phyloP scores from a whole-genome alignment of 2,888 invertebrate genomes.

The Conops quadrifasciatus region DNA sequence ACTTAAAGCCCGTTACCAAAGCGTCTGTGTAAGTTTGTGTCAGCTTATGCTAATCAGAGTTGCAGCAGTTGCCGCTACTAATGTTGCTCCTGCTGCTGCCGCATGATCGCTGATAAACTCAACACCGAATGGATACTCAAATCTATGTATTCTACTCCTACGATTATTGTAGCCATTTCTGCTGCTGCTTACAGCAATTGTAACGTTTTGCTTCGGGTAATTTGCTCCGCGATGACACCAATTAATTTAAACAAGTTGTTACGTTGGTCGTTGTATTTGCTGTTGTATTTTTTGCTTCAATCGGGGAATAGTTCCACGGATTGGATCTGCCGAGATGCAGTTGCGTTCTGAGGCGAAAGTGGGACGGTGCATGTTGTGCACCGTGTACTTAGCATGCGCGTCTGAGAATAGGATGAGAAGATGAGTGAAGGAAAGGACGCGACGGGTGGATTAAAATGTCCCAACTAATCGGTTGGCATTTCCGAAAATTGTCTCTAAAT shows the following conservation, averaged over 20 bases:
- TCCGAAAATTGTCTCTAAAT: constrained; percentile 31
- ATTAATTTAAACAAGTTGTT: constrained; percentile 33
- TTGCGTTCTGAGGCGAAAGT: too few species aligned
- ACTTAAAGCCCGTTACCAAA: too few species aligned
- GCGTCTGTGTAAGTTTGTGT: too few species aligned
- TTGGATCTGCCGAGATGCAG: too few species aligned
- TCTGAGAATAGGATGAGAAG: not conserved
- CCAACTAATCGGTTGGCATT: constrained; percentile 15
- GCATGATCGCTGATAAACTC: too few species aligned
- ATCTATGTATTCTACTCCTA: too few species aligned
- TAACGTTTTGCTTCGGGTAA: not conserved
- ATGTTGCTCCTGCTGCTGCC: too few species aligned
- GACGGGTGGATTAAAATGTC: not conserved
- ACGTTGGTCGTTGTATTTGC: constrained; percentile 32
- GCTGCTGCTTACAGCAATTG: not conserved
- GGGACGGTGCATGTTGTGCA: too few species aligned
- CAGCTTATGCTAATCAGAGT: too few species aligned
- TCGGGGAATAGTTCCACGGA: too few species aligned
- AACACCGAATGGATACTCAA: too few species aligned
- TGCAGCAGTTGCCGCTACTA: too few species aligned
- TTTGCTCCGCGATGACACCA: constrained; percentile 18
- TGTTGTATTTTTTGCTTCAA: not conserved
- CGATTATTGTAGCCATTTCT: not conserved
- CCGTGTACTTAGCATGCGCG: not conserved
- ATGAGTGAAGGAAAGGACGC: not conserved